These are phyloP conservation scores for Peromyscus polionotus DNA, from an alignment of 2,113 vertebrate species.

Conservation along the genomic window DNA sequence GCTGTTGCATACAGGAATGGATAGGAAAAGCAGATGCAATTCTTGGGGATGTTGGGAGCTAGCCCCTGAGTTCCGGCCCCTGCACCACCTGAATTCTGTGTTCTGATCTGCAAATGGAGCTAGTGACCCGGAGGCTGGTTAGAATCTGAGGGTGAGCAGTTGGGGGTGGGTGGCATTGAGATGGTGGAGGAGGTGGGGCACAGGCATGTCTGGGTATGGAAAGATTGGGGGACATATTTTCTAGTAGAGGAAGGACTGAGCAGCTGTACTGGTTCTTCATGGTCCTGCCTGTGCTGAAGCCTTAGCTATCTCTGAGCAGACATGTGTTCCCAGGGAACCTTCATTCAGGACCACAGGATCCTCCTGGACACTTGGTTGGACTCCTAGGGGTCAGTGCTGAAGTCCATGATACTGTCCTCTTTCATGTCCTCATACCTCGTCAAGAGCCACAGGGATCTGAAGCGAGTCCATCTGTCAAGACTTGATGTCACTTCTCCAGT, in stretches of 20 bases:
- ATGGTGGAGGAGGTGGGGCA: neutral
- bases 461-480: neutral
- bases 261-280: neutral
- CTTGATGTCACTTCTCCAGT: neutral
- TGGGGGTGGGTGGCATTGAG: neutral
- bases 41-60: neutral
- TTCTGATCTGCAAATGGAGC: neutral
- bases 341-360: neutral
- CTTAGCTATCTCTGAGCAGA: neutral
- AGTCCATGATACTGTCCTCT: too few species aligned
- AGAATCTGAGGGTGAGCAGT: neutral
- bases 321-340: neutral
- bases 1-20: neutral
- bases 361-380: neutral
- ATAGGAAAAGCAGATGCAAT: accelerated
- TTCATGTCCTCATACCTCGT: too few species aligned
- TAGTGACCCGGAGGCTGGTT: neutral
- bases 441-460: neutral
- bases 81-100: neutral
- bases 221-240: neutral
- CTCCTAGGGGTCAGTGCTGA: neutral
- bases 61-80: neutral
- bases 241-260: neutral
- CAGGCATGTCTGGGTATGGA: neutral
- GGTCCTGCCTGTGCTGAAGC: neutral